phyloP scores from a whole-genome alignment of 2,113 vertebrate species.

The Cricetomys ansorgei region DNA sequence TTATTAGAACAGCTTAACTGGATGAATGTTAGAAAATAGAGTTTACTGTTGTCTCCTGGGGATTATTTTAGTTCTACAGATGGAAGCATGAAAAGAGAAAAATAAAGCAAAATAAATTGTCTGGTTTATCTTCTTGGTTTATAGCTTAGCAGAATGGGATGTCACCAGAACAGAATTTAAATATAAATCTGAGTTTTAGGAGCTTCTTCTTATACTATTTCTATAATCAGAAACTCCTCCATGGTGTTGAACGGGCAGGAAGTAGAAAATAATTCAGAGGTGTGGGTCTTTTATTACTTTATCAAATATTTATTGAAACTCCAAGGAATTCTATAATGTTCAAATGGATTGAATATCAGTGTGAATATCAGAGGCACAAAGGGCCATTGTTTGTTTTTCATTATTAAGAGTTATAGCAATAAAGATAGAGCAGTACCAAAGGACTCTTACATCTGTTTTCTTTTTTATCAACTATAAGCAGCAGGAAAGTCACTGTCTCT shows the following conservation, averaged over 20 bases:
- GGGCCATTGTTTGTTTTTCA: constrained; percentile 54
- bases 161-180: constrained; percentile 51
- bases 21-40: constrained; percentile 9
- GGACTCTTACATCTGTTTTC: not conserved
- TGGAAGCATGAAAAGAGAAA: constrained; percentile 29
- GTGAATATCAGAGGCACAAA: constrained; percentile 18
- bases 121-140: constrained; percentile 36
- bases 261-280: constrained; percentile 46
- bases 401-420: constrained; percentile 45
- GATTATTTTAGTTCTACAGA: not conserved
- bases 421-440: constrained; percentile 19
- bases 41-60: not conserved
- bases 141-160: constrained; percentile 17
- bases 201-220: constrained; percentile 28
- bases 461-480: not conserved
- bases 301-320: constrained; percentile 58
- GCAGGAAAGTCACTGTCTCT: constrained; percentile 22
- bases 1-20: constrained; percentile 15
- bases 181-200: constrained; percentile 54
- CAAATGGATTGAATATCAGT: constrained; percentile 29
- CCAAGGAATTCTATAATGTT: constrained; percentile 49
- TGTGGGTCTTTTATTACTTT: constrained; percentile 34
- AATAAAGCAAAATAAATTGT: constrained; percentile 29
- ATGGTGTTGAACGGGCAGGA: not conserved
- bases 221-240: constrained; percentile 54